A percentile compares a stretch with the other conserved stretches of the same genome.
phyloP scores from a whole-genome alignment of 2,113 vertebrate species.

The Hystrix cristata region DNA sequence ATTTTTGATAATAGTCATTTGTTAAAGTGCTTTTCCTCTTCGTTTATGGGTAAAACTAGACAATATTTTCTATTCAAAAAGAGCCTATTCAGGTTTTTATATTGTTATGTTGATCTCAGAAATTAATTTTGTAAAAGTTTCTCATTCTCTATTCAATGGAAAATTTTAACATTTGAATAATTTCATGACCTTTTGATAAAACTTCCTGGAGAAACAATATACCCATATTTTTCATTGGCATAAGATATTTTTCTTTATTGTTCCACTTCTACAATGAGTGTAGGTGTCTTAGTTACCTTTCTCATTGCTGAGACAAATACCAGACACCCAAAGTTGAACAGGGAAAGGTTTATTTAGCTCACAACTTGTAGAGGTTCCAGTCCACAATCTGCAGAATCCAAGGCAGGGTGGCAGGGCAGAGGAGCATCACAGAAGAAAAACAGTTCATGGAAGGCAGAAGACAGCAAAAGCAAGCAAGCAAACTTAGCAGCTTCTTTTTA shows the following conservation, averaged over 20 bases:
- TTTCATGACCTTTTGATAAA: background rate
- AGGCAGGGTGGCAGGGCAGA: too few species aligned
- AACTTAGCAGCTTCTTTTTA: too few species aligned
- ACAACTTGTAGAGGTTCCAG: too few species aligned
- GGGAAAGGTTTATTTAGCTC: too few species aligned
- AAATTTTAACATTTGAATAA: background rate
- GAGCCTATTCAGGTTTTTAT: background rate
- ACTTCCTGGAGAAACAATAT: background rate
- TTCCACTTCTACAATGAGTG: background rate
- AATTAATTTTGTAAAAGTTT: background rate
- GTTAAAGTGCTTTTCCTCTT: background rate
- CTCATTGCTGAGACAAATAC: too few species aligned
- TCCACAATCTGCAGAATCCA: too few species aligned
- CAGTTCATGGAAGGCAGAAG: too few species aligned
- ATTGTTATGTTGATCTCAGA: background rate
- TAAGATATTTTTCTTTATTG: background rate
- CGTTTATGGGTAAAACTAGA: background rate
- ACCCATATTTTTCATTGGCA: background rate
- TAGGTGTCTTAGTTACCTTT: background rate
- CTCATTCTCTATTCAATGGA: background rate
- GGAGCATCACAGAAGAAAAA: too few species aligned
- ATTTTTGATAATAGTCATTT: background rate
- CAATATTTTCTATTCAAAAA: background rate
- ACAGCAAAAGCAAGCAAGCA: too few species aligned
- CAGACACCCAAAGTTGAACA: too few species aligned